A percentile compares a stretch with the other conserved stretches of the same genome.
These are phyloP conservation scores for Apostichopus parvimensis DNA, from an alignment of 35 echinoderm and acorn worm species.

Conservation along the genomic window DNA sequence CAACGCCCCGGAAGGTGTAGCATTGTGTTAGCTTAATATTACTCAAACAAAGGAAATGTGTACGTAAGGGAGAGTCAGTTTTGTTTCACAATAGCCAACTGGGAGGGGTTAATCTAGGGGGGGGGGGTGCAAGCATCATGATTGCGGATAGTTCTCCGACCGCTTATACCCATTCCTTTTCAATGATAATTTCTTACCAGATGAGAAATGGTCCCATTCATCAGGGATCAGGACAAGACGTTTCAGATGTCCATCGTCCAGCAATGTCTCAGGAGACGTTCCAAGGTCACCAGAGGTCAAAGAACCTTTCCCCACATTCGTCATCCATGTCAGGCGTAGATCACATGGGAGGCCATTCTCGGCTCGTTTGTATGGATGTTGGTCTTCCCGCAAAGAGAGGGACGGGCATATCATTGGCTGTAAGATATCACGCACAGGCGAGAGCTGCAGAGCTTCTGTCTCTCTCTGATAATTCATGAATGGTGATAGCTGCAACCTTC, in stretches of 20 bases:
- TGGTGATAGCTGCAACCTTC: not conserved
- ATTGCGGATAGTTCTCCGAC: too few relatives aligned
- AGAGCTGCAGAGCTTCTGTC: not conserved
- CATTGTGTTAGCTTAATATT: too few relatives aligned
- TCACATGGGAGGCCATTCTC: slow-evolving; percentile 22
- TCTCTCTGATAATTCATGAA: not conserved
- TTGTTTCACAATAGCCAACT: too few relatives aligned
- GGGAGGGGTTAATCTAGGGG: too few relatives aligned
- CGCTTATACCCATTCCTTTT: too few relatives aligned
- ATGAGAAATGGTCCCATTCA: slow-evolving; percentile 27
- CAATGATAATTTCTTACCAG: slow-evolving; percentile 2
- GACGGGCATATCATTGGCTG: not conserved
- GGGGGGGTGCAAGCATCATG: too few relatives aligned
- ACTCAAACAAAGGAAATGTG: too few relatives aligned
- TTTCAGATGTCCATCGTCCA: slow-evolving; percentile 60
- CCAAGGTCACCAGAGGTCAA: slow-evolving; percentile 40
- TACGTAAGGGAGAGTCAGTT: too few relatives aligned
- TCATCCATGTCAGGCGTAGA: slow-evolving; percentile 57
- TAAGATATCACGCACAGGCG: slow-evolving; percentile 16
- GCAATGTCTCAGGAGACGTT: slow-evolving; percentile 26
- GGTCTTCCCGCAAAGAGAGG: slow-evolving; percentile 1
- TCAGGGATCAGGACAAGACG: slow-evolving; percentile 69
- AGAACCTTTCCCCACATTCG: slow-evolving; percentile 55
- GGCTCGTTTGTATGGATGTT: not conserved
- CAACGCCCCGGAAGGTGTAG: too few relatives aligned